Base-by-base conservation (phyloP, 1,140 invertebrate species). In the Condylostylus longicornis region DNA sequence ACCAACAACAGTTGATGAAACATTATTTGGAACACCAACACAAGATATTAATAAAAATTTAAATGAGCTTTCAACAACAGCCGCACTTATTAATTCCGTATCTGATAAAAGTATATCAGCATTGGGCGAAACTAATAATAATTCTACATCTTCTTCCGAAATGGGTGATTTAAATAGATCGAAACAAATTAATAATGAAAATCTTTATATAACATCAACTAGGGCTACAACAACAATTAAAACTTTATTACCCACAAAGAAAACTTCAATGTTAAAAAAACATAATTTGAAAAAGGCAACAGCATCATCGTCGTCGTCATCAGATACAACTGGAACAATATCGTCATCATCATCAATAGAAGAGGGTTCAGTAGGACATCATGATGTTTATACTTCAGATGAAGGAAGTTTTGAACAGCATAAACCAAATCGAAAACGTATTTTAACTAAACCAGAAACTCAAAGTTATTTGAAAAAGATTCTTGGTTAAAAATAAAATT, bases 381-480 rank as follows among this genome's bases (percentile, higher is more conserved):
- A 25, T 6, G 8, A 31, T 8, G 8, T 8, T 12, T 15, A 14
- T 12, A 8, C 6, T 6, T 15, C 8, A 25, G 7, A 7, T 25
- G 7, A 25, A 25, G 7, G n/a, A 25, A 7, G n/a, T 8, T n/a
- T 8, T 8, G 7, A 25, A n/a, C 23, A 7, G 23, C n/a, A n/a
- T 25, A 55, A 55, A 41, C 58, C 57, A 30, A 61, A 61, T 50
- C 57, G 58, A 42, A 50, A 49, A 46, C 56, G 58, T 33, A 53
- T 51, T 31, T 50, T 61, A 23, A 60, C 54, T 42, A 60, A 61
- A 37, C 54, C 54, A 43, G 58, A 61, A 51, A 60, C 57, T 29
- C 49, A 50, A 44, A 57, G 53, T 46, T 60, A 59, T 43, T 53
- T 60, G 42, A 59, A 60, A 48, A 60, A 60, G 51, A 55, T 60